phyloP scores from a whole-genome alignment of 2,888 invertebrate species.

The Sclerodermus sp. region DNA sequence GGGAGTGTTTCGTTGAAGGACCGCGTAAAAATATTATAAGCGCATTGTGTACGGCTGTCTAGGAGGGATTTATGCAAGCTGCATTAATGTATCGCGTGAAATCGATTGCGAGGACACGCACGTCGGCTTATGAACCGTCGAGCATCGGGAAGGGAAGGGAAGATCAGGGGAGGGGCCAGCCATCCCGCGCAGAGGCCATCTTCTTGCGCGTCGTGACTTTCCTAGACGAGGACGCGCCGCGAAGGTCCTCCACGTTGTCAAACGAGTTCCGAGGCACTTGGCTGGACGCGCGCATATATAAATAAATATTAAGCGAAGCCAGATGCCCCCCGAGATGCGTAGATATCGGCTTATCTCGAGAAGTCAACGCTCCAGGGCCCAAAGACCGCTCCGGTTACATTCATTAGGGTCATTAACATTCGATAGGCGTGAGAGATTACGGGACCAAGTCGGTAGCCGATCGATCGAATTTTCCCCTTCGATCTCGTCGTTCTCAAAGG shows the following conservation, averaged over 20 bases:
- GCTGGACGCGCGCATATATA: slow-evolving; percentile 50
- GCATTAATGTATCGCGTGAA: no score
- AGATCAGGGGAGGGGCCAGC: not conserved
- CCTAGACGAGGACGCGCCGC: slow-evolving; percentile 29
- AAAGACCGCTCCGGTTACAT: slow-evolving; percentile 43
- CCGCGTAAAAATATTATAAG: no score
- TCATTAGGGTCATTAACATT: slow-evolving; percentile 52
- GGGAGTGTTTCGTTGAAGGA: no score
- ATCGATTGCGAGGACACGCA: no score
- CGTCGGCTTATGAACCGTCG: no score
- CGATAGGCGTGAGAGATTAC: slow-evolving; percentile 33
- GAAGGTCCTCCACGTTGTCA: slow-evolving; percentile 35
- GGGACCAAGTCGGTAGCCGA: no score
- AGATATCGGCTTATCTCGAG: slow-evolving; percentile 46
- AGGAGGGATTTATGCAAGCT: no score
- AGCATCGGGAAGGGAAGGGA: not conserved
- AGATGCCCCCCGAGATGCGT: slow-evolving; percentile 39
- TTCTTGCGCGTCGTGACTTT: slow-evolving; percentile 23
- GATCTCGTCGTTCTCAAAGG: no score
- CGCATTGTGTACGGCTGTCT: no score
- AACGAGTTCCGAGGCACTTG: slow-evolving; percentile 44
- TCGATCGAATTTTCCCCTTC: no score
- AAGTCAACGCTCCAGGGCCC: slow-evolving; percentile 42
- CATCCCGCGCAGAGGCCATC: not conserved
- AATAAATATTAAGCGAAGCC: slow-evolving; percentile 51